Conservation (phyloP, 2,797 vertebrate species). For the Orestias chungarensis region DNA sequence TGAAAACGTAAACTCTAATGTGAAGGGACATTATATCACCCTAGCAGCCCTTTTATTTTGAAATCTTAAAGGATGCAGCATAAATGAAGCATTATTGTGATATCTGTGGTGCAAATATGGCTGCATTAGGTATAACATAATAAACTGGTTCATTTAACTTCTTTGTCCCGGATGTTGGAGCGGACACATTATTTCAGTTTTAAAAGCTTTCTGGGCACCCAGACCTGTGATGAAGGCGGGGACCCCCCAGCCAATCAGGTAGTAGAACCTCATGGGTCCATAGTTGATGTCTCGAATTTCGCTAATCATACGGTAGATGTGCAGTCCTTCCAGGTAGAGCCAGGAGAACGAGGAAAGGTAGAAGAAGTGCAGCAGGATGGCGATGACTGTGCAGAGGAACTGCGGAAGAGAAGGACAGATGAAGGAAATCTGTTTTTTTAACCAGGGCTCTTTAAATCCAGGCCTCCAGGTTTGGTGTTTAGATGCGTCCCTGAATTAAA, state of each 20-base stretch:
- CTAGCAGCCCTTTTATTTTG: not conserved
- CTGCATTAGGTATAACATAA: no score
- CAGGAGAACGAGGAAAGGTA: conserved; percentile 95
- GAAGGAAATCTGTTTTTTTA: no score
- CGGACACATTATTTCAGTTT: not conserved
- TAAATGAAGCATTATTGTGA: not conserved
- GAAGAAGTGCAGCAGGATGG: conserved; percentile 96
- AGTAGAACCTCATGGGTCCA: conserved; percentile 97
- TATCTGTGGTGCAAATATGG: not conserved
- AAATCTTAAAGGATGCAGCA: not conserved
- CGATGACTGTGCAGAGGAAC: conserved; percentile 94
- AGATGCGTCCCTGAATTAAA: no score
- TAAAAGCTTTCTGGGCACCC: not conserved
- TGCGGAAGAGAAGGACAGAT: conserved; percentile 48
- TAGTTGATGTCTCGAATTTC: conserved; percentile 92
- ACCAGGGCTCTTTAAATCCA: no score
- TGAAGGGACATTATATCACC: not conserved
- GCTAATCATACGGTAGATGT: conserved; percentile 90
- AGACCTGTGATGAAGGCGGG: conserved; percentile 94
- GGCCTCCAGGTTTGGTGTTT: no score
- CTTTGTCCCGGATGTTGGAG: not conserved
- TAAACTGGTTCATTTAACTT: not conserved
- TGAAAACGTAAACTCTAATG: not conserved
- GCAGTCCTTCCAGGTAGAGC: conserved; percentile 93
- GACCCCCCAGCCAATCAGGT: conserved; percentile 94